Base-by-base conservation (phyloP, 2,888 invertebrate species). In the Andrena minutula region DNA sequence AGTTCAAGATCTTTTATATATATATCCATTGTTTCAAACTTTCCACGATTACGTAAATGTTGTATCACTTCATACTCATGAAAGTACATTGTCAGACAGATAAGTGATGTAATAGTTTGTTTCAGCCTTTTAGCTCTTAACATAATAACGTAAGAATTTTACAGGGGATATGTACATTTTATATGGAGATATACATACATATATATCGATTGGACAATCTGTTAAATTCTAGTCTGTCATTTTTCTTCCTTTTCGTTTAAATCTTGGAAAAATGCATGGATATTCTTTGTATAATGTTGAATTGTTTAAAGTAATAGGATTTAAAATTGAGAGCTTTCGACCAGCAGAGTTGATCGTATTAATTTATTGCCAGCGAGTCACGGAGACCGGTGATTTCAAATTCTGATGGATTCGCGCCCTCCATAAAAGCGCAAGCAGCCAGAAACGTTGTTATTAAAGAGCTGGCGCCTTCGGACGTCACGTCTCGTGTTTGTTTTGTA, bases 151-250 rank as follows among this genome's bases (percentile, higher is more conserved):
- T 68, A 47, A 77, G 35, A 28, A 41, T 66, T 35, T 66, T 23
- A 65, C 10, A n/a, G 6, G 16, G 32, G 26, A 75, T 64, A 8
- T 41, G 6, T 60, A 78, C 47, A 47, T 20, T 23, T 60, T n/a
- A 23, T 64, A 51, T 23, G 58, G 12, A 63, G 41, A 63, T 75
- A 75, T 23, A 66, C 60, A 58, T 53, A 72, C 32, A 58, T 58
- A 60, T 58, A 51, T 58, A 47, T 49, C 32, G 16, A 35, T 56
- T 63, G 35, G 41, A 41, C 26, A 32, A 56, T 47, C 26, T 76
- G n/a, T 79, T 68, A 72, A 68, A 81, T 81, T 79, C 79, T 79
- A 78, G 81, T 79, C 79, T 53, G 8, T 32, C 20, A 10, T 32
- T 35, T 32, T 64, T 12, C 32, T 26, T 61, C 4, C 26, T 47